Evolutionary conservation across 2,113 vertebrate species (phyloP).

Genomic region (Channa maculata): DNA sequence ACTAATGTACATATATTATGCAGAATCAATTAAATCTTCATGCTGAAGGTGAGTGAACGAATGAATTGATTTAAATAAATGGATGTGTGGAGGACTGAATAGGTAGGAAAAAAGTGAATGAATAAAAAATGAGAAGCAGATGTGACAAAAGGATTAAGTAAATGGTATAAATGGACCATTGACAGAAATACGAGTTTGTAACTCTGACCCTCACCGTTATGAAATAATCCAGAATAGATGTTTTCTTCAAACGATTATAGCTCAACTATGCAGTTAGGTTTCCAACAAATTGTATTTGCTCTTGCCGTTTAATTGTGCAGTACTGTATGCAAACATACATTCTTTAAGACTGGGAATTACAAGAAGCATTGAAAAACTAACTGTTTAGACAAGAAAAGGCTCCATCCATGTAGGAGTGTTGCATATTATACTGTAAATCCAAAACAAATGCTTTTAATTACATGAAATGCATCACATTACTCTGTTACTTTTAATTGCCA

Average conservation of each 20-base stretch:
- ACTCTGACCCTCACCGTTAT: neutral
- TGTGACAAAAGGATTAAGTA: neutral
- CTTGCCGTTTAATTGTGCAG: too few relatives aligned
- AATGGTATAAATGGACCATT: neutral
- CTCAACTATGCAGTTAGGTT: too few relatives aligned
- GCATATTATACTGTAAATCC: too few relatives aligned
- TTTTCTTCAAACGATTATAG: too few relatives aligned
- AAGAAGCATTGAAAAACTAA: too few relatives aligned
- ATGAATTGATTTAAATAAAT: neutral
- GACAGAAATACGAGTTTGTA: neutral
- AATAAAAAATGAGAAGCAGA: neutral
- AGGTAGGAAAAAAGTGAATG: neutral
- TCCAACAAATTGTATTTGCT: too few relatives aligned
- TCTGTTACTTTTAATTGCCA: neutral
- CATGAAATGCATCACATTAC: neutral
- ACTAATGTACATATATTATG: constrained; percentile 19
- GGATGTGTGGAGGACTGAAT: neutral
- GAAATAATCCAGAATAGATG: neutral
- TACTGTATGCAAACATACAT: too few relatives aligned
- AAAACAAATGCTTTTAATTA: neutral
- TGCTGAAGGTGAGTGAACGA: neutral
- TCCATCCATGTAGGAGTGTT: too few relatives aligned
- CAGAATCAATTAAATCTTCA: constrained; percentile 23
- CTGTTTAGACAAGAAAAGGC: too few relatives aligned
- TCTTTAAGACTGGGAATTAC: too few relatives aligned